phyloP scores from a whole-genome alignment of 1,140 invertebrate species.

The Hyles vespertilio region DNA sequence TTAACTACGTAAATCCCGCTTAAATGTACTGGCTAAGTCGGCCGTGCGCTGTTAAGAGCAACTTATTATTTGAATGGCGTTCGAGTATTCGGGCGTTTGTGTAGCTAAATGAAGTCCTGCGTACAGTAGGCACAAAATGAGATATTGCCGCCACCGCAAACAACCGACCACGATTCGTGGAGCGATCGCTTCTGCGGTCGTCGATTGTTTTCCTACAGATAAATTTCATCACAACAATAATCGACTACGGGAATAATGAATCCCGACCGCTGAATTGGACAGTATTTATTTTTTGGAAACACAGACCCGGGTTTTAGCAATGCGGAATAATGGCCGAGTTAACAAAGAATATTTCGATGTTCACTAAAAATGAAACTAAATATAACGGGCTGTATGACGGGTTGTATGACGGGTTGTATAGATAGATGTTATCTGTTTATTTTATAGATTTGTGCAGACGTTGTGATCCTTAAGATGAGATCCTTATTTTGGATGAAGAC shows the following conservation, averaged over 20 bases:
- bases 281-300: neutral
- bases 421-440: too few species aligned
- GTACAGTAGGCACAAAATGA: slow-evolving; percentile 9
- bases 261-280: slow-evolving; percentile 4
- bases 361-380: neutral
- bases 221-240: slow-evolving; percentile 22
- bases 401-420: too few species aligned
- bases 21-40: too few species aligned
- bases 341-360: neutral
- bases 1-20: too few species aligned
- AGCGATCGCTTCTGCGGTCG: slow-evolving; percentile 11
- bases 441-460: neutral
- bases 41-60: too few species aligned
- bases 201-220: slow-evolving; percentile 18
- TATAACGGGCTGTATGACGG: neutral
- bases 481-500: too few species aligned
- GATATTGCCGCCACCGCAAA: slow-evolving; percentile 9
- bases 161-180: slow-evolving; percentile 10
- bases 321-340: neutral
- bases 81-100: too few species aligned
- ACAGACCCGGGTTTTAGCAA: neutral
- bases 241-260: slow-evolving; percentile 11
- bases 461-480: too few species aligned
- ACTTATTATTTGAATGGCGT: too few species aligned
- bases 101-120: too few species aligned